Base-by-base conservation (phyloP, 2,113 vertebrate genomes). In the Riparia riparia region DNA sequence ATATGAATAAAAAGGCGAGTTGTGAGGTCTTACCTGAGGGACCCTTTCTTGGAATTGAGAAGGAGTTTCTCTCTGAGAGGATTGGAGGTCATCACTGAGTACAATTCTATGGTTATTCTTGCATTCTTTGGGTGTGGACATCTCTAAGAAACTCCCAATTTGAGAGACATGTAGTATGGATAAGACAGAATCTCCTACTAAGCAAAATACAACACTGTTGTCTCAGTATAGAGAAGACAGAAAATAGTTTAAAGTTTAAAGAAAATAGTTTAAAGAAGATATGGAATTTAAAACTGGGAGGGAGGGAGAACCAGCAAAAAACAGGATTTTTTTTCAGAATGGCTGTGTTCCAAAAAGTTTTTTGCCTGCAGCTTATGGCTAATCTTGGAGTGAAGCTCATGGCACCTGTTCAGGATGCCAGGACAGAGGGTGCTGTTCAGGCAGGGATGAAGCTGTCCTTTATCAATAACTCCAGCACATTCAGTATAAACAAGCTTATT, bases 401-500 rank as follows among this genome's bases (percentile, higher is more conserved):
- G 86, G 86, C 73, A 91, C 44, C 25, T 53, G 4, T 53, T 94
- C 71, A 74, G 66, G 79, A 78, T 0, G 12, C 76, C 82, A 86
- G 69, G 90, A 93, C 58, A 86, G 72, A 86, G 85, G 49, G 56
- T 92, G 95, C 73, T 96, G 56, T 95, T 96, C 85, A 89, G 51
- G 91, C 28, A 70, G 29, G 39, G 63, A 61, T 88, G 60, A 82
- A 89, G 41, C 68, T 90, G 76, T 95, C 92, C 85, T 96, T 89
- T 78, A 84, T 79, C 93, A 70, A 78, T 74, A 95, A 88, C 84
- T 95, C 82, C 69, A 74, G 64, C 10, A 1, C 61, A 83, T 82
- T 96, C 53, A 29, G 41, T 49, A 74, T 88, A 97, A 97, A 94
- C 85, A 96, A 94, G 64, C 53, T 89, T 56, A 28, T 83, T 91